Evolutionary conservation across 2,113 vertebrate genomes (phyloP), one percentile per base, ranked within the genome.

Genomic region (Etheostoma cragini): DNA sequence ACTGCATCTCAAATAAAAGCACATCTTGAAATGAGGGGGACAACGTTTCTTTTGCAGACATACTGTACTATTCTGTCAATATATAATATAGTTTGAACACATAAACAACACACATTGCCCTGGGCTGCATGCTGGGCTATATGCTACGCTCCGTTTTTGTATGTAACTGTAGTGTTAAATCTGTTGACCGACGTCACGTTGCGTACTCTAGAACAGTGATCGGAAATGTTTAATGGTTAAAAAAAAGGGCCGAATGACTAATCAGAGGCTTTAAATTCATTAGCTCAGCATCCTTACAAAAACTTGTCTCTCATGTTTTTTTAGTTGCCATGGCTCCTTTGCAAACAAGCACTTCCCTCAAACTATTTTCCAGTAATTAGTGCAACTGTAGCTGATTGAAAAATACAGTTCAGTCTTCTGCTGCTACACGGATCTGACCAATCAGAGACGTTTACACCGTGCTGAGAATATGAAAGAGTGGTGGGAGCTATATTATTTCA

Each of bases 331-430:
- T 52, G 80, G 61, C 49, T 81, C 1, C 66, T 78, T 73, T 74
- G 60, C 62, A 57, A 78, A 46, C 42, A 72, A 74, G 70, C 47
- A 73, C 5, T 76, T 61, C 72, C 76, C 72, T 69, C 57, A 8
- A 73, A 76, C 60, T 67, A 19, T 69, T 71, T 88, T 10, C 30
- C 58, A 67, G 21, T 54, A 80, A 82, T 87, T 22, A 69, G 66
- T 81, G 66, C 62, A 54, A 68, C 49, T 68, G 83, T 52, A 33
- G 30, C 68, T 74, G 69, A 88, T 50, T 72, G 66, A 19, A 33
- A 72, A 38, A 65, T 17, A 68, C 71, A 61, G 74, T n/a, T 30
- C n/a, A 81, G 62, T 84, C 75, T 84, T 53, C 54, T 47, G 60
- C 63, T 52, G 33, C 21, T 45, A 2, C 33, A 8, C 33, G 0